These are phyloP conservation scores for Rhegmatorhina hoffmannsi DNA, from an alignment of 2,113 vertebrate species.

Conservation along the genomic window DNA sequence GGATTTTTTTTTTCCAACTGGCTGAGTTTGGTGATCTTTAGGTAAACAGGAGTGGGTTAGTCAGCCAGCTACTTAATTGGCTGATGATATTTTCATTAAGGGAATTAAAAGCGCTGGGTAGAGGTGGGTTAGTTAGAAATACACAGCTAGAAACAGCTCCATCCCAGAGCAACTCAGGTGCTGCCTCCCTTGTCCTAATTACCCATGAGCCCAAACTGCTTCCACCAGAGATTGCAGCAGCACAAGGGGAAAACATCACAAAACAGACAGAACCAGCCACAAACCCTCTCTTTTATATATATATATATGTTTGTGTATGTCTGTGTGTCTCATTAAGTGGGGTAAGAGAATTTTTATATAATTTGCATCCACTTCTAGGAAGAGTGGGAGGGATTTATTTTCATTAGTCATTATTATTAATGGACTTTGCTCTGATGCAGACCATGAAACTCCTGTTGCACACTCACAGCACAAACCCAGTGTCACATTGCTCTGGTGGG, in stretches of 20 bases:
- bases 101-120: background rate
- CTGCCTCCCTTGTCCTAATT: background rate
- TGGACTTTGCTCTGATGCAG: background rate
- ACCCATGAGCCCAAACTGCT: background rate
- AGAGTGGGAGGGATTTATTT: background rate
- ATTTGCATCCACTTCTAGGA: constrained; percentile 33
- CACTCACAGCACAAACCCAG: rapidly evolving
- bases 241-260: background rate
- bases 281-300: background rate
- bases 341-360: background rate
- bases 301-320: background rate
- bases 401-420: background rate
- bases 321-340: background rate
- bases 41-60: constrained; percentile 16
- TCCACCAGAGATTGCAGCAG: background rate
- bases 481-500: rapidly evolving
- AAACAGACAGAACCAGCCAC: background rate
- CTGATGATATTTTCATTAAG: background rate
- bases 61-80: background rate
- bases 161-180: background rate
- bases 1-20: background rate
- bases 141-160: background rate
- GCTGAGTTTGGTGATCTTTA: background rate
- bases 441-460: background rate
- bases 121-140: background rate